Evolutionary conservation across 2,888 invertebrate species (phyloP).

Genomic region (Drosophila putrida): DNA sequence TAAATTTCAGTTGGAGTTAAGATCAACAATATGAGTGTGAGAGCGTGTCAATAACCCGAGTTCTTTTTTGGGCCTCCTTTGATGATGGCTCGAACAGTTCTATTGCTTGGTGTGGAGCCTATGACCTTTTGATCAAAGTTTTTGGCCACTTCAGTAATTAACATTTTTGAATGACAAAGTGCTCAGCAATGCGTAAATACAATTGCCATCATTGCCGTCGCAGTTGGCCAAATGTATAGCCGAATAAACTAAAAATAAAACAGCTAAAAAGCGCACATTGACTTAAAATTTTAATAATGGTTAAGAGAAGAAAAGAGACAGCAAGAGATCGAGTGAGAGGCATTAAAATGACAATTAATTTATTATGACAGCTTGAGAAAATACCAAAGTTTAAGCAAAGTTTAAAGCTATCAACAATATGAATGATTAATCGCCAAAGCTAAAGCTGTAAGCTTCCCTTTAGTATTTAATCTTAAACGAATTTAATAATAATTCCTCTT

Average conservation of each 20-base stretch:
- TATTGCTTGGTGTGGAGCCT: conserved; percentile 40
- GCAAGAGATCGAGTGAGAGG: conserved; percentile 5
- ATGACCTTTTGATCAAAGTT: conserved; percentile 65
- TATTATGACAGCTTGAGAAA: conserved; percentile 60
- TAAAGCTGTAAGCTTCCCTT: conserved; percentile 1
- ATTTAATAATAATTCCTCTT: conserved; percentile 2
- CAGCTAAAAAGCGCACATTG: conserved; percentile 34
- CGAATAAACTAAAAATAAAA: conserved; percentile 37
- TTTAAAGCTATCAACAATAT: conserved; percentile 24
- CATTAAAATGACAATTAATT: conserved; percentile 51
- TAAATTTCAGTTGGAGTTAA: conserved; percentile 7
- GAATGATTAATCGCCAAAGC: conserved; percentile 46
- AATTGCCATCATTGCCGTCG: conserved; percentile 67
- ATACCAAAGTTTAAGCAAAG: conserved; percentile 2
- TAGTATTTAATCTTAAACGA: conserved; percentile 4
- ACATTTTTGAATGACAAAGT: conserved; percentile 73
- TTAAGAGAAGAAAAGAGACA: conserved; percentile 3
- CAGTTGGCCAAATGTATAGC: conserved; percentile 56
- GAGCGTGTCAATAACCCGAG: conserved; percentile 66
- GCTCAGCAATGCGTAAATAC: conserved; percentile 80
- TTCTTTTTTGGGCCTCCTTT: conserved; percentile 29
- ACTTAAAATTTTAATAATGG: conserved; percentile 52
- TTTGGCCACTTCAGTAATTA: conserved; percentile 61
- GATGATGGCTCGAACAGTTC: conserved; percentile 34
- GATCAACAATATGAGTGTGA: conserved; percentile 14